Evolutionary conservation across 2,113 vertebrate genomes (phyloP).

Genomic region (Brachirus orientalis): DNA sequence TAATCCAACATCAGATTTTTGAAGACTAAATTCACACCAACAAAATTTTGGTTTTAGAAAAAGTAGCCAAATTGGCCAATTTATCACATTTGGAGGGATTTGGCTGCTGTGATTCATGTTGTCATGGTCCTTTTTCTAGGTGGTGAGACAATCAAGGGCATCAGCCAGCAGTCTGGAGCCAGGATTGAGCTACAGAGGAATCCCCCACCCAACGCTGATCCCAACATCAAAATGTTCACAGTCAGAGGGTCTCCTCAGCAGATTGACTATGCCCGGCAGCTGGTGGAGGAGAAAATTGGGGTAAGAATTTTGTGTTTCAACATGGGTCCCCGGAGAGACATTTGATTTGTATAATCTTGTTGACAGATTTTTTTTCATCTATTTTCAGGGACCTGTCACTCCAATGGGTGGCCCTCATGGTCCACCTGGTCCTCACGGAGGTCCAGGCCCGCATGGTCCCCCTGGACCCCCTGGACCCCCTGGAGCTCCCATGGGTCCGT

Average conservation of each 20-base stretch:
- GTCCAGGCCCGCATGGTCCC: conserved; percentile 94
- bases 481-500: conserved; percentile 93
- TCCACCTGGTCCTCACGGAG: conserved; percentile 95
- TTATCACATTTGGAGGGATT: too few species aligned
- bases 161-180: conserved; percentile 97
- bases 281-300: conserved; percentile 99
- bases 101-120: neutral
- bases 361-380: conserved; percentile 9
- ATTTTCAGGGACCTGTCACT: conserved; percentile 91
- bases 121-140: conserved; percentile 75
- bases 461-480: conserved; percentile 93
- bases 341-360: neutral
- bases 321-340: rapidly evolving
- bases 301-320: conserved; percentile 76
- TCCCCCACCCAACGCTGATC: conserved; percentile 95
- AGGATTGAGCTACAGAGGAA: conserved; percentile 97
- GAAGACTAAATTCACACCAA: too few species aligned
- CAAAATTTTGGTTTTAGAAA: too few species aligned
- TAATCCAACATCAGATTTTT: too few species aligned
- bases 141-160: conserved; percentile 97
- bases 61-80: too few species aligned
- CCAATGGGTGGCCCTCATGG: conserved; percentile 95
- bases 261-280: conserved; percentile 96
- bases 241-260: conserved; percentile 96
- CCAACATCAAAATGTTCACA: conserved; percentile 97